Evolutionary conservation across 2,888 invertebrate genomes (phyloP).

Genomic region (Spatulosminthurus flaviceps): DNA sequence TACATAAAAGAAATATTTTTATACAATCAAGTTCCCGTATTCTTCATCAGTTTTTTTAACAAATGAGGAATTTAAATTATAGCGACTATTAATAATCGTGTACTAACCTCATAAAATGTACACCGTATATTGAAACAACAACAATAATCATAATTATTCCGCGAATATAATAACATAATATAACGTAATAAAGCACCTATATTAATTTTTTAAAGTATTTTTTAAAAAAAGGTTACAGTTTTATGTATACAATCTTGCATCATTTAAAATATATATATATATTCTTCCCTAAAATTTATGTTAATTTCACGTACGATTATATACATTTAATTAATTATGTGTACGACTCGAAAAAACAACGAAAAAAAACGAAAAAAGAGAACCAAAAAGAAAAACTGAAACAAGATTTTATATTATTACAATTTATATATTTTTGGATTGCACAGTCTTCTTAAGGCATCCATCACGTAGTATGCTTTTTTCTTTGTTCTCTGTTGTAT

Average conservation of each 20-base stretch:
- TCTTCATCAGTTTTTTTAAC: too few species aligned
- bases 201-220: conserved; percentile 25
- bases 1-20: too few species aligned
- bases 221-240: conserved; percentile 4
- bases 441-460: conserved; percentile 54
- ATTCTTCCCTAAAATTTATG: conserved; percentile 20
- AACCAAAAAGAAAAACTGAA: not conserved
- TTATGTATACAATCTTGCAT: conserved; percentile 28
- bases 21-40: too few species aligned
- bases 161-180: not conserved
- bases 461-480: conserved; percentile 43
- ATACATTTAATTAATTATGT: too few species aligned
- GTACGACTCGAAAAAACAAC: conserved; percentile 2
- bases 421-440: conserved; percentile 46
- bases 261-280: conserved; percentile 36
- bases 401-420: conserved; percentile 30
- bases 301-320: conserved; percentile 16
- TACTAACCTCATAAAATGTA: not conserved
- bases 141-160: conserved; percentile 21
- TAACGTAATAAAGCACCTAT: conserved; percentile 21
- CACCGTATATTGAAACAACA: not conserved
- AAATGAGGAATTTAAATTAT: not conserved
- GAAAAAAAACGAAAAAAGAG: not conserved
- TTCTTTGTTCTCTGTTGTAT: conserved; percentile 18
- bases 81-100: too few species aligned